Evolutionary conservation across 2,797 vertebrate species (phyloP).

Genomic region (Bothrops alternatus): DNA sequence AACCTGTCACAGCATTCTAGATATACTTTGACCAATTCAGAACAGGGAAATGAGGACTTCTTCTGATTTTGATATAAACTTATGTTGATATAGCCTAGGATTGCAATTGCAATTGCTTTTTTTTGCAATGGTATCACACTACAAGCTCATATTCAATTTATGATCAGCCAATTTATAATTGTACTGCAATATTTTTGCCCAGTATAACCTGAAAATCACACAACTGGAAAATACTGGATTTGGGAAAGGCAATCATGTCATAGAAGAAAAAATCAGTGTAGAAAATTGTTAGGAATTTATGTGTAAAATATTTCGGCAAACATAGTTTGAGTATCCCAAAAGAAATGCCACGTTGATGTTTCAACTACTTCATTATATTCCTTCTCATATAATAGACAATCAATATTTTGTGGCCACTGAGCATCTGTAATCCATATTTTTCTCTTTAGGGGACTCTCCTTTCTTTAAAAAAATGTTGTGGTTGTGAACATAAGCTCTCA

Average conservation of each 20-base stretch:
- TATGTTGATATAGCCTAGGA: background rate
- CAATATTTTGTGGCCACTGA: background rate
- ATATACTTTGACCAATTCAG: background rate
- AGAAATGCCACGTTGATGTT: background rate
- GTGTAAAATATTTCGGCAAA: background rate
- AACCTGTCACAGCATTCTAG: background rate
- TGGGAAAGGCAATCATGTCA: background rate
- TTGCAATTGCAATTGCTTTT: background rate
- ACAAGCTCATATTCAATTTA: background rate
- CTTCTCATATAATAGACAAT: background rate
- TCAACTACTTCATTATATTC: background rate
- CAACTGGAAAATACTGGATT: background rate
- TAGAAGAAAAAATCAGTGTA: background rate
- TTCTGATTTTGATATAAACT: background rate
- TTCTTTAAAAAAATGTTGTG: background rate
- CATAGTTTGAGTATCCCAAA: background rate
- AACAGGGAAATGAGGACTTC: background rate
- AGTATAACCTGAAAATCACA: background rate
- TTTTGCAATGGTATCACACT: background rate
- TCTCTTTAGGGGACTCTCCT: background rate
- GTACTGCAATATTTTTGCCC: background rate
- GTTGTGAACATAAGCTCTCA: background rate
- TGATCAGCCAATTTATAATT: background rate
- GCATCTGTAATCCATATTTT: background rate
- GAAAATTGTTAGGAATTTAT: background rate